Conservation (phyloP, 2,113 vertebrate genomes). For the Hassar affinis region DNA sequence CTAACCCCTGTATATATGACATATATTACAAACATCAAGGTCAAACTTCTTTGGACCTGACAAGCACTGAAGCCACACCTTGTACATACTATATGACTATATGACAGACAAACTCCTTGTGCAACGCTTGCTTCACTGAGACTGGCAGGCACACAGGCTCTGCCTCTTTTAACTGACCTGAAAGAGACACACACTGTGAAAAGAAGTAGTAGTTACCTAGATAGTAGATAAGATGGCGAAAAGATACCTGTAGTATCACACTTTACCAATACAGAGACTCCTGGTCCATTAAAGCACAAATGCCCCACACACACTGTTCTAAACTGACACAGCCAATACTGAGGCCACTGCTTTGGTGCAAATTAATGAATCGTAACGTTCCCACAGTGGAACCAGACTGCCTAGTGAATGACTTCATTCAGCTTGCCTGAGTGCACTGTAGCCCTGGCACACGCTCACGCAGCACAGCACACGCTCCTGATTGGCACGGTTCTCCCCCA, state of each 20-base stretch:
- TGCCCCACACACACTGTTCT: neutral
- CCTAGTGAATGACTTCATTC: neutral
- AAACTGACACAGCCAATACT: neutral
- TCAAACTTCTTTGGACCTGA: neutral
- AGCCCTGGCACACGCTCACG: constrained; percentile 94
- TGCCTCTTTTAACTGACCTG: neutral
- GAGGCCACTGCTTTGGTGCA: neutral
- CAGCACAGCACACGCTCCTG: constrained; percentile 93
- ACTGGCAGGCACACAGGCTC: no score
- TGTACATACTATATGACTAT: neutral
- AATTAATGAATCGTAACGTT: neutral
- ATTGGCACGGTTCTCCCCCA: constrained; percentile 88
- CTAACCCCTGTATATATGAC: no score
- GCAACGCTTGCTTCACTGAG: neutral
- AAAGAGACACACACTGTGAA: neutral
- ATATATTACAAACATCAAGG: no score
- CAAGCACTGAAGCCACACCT: neutral
- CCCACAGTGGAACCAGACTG: neutral
- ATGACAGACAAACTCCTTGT: neutral
- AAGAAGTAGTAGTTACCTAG: neutral
- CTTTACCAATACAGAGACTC: neutral
- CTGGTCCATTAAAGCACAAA: neutral
- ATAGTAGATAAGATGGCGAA: no score
- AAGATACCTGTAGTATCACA: neutral
- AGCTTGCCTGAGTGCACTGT: constrained; percentile 90